Conservation (phyloP, 2,888 invertebrate species). For the Tenthredo amoena region DNA sequence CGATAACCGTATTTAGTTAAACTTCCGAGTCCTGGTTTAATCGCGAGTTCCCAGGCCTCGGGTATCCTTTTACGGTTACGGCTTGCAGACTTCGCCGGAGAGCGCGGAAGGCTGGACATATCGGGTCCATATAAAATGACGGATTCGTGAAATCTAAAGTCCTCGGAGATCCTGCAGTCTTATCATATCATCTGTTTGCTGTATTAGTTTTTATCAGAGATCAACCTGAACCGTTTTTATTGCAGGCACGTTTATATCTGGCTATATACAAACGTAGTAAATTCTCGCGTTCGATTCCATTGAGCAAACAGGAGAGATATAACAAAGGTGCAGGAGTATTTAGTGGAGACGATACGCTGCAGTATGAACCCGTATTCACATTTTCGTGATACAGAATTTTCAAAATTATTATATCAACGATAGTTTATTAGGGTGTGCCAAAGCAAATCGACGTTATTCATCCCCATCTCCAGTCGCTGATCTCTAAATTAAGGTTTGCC, state of each 20-base stretch:
- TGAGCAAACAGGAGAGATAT: background rate
- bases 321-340: background rate
- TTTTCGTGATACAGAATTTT: background rate
- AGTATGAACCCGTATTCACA: background rate
- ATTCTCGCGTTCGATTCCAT: background rate
- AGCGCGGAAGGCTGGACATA: background rate
- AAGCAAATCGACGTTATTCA: too few species aligned
- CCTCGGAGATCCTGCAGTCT: background rate
- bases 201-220: background rate
- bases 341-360: background rate
- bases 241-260: background rate
- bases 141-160: background rate
- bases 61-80: constrained; percentile 29
- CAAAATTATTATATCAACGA: background rate
- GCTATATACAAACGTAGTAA: background rate
- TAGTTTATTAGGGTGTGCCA: too few species aligned
- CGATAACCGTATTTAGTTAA: constrained; percentile 21
- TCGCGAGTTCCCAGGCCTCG: constrained; percentile 4
- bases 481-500: too few species aligned
- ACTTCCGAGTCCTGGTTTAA: background rate
- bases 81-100: background rate
- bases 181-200: background rate
- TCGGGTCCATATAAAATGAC: background rate
- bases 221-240: background rate
- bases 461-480: too few species aligned